phyloP scores from a whole-genome alignment of 64 coral and sea anemone genomes.

The Actinia tenebrosa region DNA sequence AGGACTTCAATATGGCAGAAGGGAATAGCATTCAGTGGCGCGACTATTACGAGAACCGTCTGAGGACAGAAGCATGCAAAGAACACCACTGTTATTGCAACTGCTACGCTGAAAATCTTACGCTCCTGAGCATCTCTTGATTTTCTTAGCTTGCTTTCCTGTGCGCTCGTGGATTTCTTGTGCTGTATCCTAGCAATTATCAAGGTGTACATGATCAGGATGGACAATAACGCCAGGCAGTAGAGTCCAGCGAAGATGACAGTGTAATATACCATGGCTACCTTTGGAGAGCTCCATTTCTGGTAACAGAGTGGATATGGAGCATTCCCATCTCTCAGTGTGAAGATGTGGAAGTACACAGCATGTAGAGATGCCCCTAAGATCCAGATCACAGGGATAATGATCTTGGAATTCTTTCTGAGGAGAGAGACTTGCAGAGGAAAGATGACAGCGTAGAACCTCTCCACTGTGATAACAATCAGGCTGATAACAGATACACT shows the following conservation, averaged over 20 bases:
- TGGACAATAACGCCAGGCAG: background rate
- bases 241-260: constrained; percentile 12
- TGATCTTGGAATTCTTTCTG: constrained; percentile 5
- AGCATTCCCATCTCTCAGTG: background rate
- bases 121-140: constrained; percentile 15
- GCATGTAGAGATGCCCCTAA: constrained; percentile 10
- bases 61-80: constrained; percentile 26
- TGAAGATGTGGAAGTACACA: constrained; percentile 24
- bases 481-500: constrained; percentile 60
- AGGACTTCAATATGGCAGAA: constrained; percentile 4
- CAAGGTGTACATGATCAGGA: constrained; percentile 12
- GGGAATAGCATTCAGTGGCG: background rate
- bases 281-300: constrained; percentile 8
- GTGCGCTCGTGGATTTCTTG: background rate
- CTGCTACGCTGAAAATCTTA: constrained; percentile 13
- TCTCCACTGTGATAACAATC: constrained; percentile 53
- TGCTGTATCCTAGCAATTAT: constrained; percentile 2
- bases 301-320: constrained; percentile 1
- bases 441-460: constrained; percentile 71
- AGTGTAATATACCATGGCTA: background rate
- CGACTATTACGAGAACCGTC: background rate
- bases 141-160: background rate
- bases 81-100: constrained; percentile 30
- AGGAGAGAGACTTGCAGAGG: constrained; percentile 33
- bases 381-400: constrained; percentile 26